Base-by-base conservation (phyloP, 2,113 vertebrate genomes). In the Megaceryle torquata region DNA sequence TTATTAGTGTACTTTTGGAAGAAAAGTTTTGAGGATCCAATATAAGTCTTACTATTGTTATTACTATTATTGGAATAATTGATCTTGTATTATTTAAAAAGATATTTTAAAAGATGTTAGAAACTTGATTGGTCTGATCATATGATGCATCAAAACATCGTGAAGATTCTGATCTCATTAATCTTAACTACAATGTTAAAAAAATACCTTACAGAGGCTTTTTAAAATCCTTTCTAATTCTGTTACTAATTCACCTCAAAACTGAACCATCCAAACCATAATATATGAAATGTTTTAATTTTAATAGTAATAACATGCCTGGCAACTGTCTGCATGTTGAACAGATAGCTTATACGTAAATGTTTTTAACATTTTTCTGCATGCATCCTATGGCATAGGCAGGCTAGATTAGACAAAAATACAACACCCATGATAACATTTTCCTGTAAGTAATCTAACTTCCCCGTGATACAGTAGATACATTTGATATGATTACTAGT, bases 381-480 rank as follows among this genome's bases (percentile, higher is more conserved):
- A 2, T 82, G 24, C 33, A 25, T 60, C 59, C 61, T 60, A 12
- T 61, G 67, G 82, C 50, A 41, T 90, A 95, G 91, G 41, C 69
- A 96, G 82, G 90, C 63, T 84, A 95, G 89, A 97, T 97, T 75
- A 98, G 97, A 93, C 43, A 33, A 88, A 91, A 43, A 35, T 75
- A 68, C 31, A 78, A 63, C 86, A 93, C 71, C 71, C 67, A 68
- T 60, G 12, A 43, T 63, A 81, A 68, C 50, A 76, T 91, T 95
- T 93, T 88, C 86, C 79, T 67, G 43, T 71, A 78, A 78, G 43
- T 56, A 70, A 80, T 82, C 57, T 83, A 69, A 89, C 56, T 48
- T 91, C 91, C 84, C 71, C 89, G 88, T 91, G 88, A 89, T 86
- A 71, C 15, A n/a, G 15, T 6, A 70, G 22, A 33, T 75, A 68